Percentiles rank a stretch among this genome's conserved stretches.
Conservation (phyloP, 2,888 invertebrate species). For the Stratiomys singularior region DNA sequence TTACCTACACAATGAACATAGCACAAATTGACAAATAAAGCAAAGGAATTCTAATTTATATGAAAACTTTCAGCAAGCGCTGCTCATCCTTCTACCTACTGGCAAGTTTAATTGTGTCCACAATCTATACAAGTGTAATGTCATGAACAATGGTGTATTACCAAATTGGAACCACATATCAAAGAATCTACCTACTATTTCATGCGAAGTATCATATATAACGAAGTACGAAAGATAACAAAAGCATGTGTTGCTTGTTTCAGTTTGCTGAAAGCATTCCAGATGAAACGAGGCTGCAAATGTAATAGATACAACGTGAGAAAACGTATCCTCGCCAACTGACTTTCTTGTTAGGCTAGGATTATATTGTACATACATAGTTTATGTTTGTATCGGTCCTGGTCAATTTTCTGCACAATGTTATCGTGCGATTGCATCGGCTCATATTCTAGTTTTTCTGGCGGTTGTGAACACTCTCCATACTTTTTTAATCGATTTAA, state of each 20-base stretch:
- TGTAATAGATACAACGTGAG: neutral
- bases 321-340: slow-evolving; percentile 12
- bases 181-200: too few species aligned
- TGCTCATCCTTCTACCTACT: too few species aligned
- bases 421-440: neutral
- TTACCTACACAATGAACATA: too few species aligned
- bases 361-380: neutral
- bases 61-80: too few species aligned
- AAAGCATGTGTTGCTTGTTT: neutral
- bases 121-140: too few species aligned
- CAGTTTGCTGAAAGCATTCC: slow-evolving; percentile 13
- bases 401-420: neutral
- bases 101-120: too few species aligned
- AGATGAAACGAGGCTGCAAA: neutral
- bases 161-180: too few species aligned
- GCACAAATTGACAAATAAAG: too few species aligned
- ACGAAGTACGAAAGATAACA: neutral
- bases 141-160: too few species aligned
- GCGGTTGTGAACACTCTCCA: neutral
- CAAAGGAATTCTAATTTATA: too few species aligned
- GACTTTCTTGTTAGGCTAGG: slow-evolving; percentile 3
- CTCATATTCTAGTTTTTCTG: neutral
- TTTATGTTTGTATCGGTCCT: neutral
- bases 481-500: neutral
- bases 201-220: neutral